Evolutionary conservation across 2,888 invertebrate genomes (phyloP), one percentile per base, ranked within the genome.

Genomic region (Magallana nippona): DNA sequence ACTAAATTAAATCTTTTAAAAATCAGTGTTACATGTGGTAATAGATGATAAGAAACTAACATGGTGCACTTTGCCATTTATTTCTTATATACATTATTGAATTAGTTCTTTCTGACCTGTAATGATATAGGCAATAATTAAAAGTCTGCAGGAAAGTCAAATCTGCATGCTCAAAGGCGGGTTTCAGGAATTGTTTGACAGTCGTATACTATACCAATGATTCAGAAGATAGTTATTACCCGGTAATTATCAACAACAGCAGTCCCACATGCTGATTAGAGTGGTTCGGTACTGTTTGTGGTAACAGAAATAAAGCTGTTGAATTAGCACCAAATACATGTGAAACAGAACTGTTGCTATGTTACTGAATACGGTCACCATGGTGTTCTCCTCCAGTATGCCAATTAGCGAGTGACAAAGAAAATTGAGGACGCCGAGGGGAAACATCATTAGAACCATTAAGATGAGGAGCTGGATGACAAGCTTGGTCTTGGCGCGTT

Each of bases 231-330:
- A 15, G 19, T 22, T 15, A 15, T 32, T 27, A 27, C n/a, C n/a
- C n/a, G n/a, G 13, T 13, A 27, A 19, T 71, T 32, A 62, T 87
- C 85, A 90, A 84, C 91, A 91, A 85, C 92, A 92, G 84, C 93
- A 92, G 82, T 93, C 92, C 85, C 92, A 93, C 44, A 90, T 88
- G 58, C 91, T 89, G 10, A 91, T 83, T 56, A 93, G 88, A 10
- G 92, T 91, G n/a, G 91, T 84, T 44, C 93, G 85, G 87, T 92
- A 93, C 82, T 90, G 91, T 83, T 92, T 92, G 88, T 90, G 91
- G 87, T 91, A 93, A 84, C 91, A 91, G 87, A 93, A 93, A 84
- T 91, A 92, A n/a, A 93, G 88, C 78, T 92, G 91, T 81, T 93
- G 91, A 55, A 91, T 90, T 78, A 92, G 87, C 83, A 92, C 89